A percentile compares a stretch with the other conserved stretches of the same genome.
Conservation (phyloP, 2,113 vertebrate genomes). For the Agelaius phoeniceus region DNA sequence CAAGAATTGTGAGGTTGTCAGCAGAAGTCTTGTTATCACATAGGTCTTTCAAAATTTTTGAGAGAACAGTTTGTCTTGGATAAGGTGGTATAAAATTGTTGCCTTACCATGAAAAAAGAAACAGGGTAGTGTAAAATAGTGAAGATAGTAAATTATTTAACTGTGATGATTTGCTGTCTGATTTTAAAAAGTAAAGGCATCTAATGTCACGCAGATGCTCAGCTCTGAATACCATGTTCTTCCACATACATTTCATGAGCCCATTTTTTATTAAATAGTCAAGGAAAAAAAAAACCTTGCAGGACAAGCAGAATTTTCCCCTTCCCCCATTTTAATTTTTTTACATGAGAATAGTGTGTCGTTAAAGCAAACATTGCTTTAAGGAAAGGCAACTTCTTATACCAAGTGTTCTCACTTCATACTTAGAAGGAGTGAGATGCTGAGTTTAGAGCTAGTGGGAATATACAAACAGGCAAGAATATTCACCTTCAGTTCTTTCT, state of each 20-base stretch:
- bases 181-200: background rate
- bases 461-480: background rate
- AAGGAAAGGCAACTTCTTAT: background rate
- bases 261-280: background rate
- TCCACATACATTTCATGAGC: background rate
- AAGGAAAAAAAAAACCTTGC: background rate
- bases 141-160: background rate
- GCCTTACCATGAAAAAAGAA: background rate
- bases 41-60: background rate
- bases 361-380: background rate
- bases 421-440: background rate
- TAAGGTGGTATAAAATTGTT: background rate
- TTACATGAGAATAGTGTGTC: background rate
- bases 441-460: background rate
- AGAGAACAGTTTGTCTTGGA: background rate
- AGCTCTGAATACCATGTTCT: background rate
- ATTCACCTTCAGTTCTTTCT: background rate
- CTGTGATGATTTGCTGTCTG: background rate
- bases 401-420: background rate
- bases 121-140: background rate
- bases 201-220: background rate
- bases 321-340: background rate
- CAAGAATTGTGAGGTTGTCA: background rate
- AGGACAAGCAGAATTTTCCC: background rate
- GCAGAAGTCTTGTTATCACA: background rate